phyloP scores from a whole-genome alignment of 2,888 invertebrate species.

The Philereme vetulata region DNA sequence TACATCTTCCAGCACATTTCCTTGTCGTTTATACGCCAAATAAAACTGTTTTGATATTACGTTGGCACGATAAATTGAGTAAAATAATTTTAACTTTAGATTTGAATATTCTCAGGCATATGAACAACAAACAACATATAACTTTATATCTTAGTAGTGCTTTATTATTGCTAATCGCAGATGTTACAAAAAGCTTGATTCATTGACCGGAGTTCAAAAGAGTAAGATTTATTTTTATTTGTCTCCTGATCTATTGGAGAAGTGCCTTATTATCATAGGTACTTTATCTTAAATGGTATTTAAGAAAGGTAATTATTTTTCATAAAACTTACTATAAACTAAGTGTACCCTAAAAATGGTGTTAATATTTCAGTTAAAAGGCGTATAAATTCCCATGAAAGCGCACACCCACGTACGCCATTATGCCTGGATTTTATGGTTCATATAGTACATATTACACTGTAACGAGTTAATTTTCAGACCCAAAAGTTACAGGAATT shows the following conservation, averaged over 20 bases:
- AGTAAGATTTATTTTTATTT: too few species aligned
- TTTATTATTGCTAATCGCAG: too few species aligned
- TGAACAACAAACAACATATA: too few species aligned
- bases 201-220: too few species aligned
- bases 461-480: constrained; percentile 45
- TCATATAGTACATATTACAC: constrained; percentile 34
- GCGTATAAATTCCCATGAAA: constrained; percentile 29
- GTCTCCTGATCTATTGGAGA: too few species aligned
- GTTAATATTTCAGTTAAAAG: constrained; percentile 27
- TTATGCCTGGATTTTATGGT: constrained; percentile 41
- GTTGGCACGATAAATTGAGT: not conserved
- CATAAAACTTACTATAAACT: constrained; percentile 13
- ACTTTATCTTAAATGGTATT: not conserved
- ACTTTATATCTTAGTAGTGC: too few species aligned
- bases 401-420: constrained; percentile 32
- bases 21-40: too few species aligned
- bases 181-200: too few species aligned
- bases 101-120: too few species aligned
- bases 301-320: not conserved
- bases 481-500: constrained; percentile 45
- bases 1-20: constrained; percentile 45
- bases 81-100: not conserved
- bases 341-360: constrained; percentile 5
- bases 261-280: too few species aligned
- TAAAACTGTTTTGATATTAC: not conserved